These are phyloP conservation scores for Hyla sarda DNA, from an alignment of 2,113 vertebrate genomes.

Conservation along the genomic window DNA sequence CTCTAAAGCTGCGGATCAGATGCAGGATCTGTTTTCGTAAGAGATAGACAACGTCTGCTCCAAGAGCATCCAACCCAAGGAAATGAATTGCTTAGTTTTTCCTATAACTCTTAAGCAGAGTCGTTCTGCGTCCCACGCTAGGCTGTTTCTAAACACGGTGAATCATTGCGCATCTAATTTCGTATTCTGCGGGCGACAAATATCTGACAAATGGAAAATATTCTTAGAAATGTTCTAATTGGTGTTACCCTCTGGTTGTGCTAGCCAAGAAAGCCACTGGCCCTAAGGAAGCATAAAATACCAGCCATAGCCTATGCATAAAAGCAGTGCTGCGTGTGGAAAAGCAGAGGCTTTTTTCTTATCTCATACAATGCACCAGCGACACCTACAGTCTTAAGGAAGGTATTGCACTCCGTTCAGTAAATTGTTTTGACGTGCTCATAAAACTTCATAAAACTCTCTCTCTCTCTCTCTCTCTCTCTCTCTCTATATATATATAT, in stretches of 20 bases:
- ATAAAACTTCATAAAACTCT: too few relatives aligned
- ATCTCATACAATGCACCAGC: too few relatives aligned
- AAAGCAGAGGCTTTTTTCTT: too few relatives aligned
- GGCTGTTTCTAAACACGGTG: not conserved
- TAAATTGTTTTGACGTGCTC: too few relatives aligned
- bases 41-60: not conserved
- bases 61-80: not conserved
- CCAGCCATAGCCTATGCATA: too few relatives aligned
- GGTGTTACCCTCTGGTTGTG: not conserved
- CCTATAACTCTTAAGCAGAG: constrained; percentile 16
- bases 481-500: too few relatives aligned
- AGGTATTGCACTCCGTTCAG: too few relatives aligned
- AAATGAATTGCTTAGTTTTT: constrained; percentile 30
- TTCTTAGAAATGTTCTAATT: not conserved
- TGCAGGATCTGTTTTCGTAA: not conserved
- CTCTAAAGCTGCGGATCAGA: not conserved
- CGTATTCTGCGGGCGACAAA: not conserved
- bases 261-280: not conserved
- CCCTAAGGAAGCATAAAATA: not conserved
- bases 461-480: too few relatives aligned
- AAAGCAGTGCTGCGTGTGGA: too few relatives aligned
- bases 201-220: not conserved
- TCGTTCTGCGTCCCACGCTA: not conserved
- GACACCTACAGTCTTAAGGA: too few relatives aligned
- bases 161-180: constrained; percentile 15